A percentile compares a stretch with the other conserved stretches of the same genome.
Conservation (phyloP, 2,113 vertebrate species). For the Paradoxurus hermaphroditus region DNA sequence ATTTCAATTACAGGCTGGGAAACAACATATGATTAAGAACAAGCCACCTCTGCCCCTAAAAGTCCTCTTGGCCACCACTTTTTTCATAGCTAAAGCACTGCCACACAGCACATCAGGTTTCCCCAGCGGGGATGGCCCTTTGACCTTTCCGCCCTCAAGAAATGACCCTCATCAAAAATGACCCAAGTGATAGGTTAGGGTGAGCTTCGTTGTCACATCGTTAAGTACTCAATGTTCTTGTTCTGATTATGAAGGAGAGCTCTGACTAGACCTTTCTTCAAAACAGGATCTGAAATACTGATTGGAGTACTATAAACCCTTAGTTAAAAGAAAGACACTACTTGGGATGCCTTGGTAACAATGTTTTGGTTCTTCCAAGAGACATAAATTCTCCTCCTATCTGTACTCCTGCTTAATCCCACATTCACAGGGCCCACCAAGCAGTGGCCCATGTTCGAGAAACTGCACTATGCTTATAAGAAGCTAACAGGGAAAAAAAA, state of each 20-base stretch:
- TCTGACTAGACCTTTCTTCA: not conserved
- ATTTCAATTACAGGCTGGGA: not conserved
- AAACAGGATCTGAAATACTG: not conserved
- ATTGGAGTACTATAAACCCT: not conserved
- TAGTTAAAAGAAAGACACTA: not conserved
- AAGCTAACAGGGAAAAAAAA: not conserved
- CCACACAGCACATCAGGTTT: not conserved
- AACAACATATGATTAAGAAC: not conserved
- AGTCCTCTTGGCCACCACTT: not conserved
- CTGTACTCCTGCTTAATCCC: not conserved
- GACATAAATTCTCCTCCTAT: not conserved
- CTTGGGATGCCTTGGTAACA: not conserved
- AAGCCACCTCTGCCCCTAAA: not conserved
- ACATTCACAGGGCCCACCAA: not conserved
- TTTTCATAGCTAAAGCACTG: not conserved
- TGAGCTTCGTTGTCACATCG: not conserved
- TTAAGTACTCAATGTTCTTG: not conserved
- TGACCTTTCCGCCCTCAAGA: not conserved
- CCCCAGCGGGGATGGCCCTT: not conserved
- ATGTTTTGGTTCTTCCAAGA: not conserved
- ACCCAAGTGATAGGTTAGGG: not conserved
- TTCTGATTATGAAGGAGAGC: not conserved
- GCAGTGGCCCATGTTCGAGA: not conserved
- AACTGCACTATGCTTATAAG: not conserved
- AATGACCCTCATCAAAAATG: not conserved